Base-by-base conservation (phyloP, 1,140 invertebrate genomes). In the Hetaerina americana region DNA sequence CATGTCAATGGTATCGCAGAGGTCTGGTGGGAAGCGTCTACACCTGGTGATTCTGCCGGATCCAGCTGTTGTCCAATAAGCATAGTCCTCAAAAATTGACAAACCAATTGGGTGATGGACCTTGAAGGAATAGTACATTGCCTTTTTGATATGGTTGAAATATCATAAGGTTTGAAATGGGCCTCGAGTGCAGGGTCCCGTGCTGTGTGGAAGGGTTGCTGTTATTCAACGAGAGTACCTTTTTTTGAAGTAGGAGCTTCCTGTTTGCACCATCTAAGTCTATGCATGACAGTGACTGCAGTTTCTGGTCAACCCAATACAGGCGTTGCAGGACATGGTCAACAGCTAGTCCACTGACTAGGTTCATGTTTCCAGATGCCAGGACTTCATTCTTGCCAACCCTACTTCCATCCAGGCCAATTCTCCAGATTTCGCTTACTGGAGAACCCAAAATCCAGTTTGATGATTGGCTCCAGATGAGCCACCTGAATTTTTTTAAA, bases 241-340 rank as follows among this genome's bases (percentile, higher is more conserved):
- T 18, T 25, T 68, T 68, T 3, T 1, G 25, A 15, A 28, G 1
- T 68, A 68, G 2, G 12, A 26, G n/a, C 18, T 24, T 68, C 15
- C 67, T 68, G 18, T 68, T 26, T 26, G 2, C 6, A 25, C 67
- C 67, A 26, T 68, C 67, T 26, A 26, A 68, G 24, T 68, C 15
- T 1, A 28, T 28, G 27, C 27, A 18, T 2, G 25, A 26, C 40
- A 94, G 87, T 78, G 84, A 78, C 75, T 87, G 80, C 66, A 81
- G 80, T 74, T 84, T 82, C 26, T 85, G 84, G 79, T 92, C 90
- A 5, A 90, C 86, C 80, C 90, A 90, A 80, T 93, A 95, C 22
- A 95, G 79, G 70, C 87, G 83, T 72, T 86, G 84, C 0, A 87
- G 85, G 5, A 91, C 82, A 86, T 89, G 92, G 80, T 95, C 93